Conservation (phyloP, 2,113 vertebrate species). For the Nanger granti region DNA sequence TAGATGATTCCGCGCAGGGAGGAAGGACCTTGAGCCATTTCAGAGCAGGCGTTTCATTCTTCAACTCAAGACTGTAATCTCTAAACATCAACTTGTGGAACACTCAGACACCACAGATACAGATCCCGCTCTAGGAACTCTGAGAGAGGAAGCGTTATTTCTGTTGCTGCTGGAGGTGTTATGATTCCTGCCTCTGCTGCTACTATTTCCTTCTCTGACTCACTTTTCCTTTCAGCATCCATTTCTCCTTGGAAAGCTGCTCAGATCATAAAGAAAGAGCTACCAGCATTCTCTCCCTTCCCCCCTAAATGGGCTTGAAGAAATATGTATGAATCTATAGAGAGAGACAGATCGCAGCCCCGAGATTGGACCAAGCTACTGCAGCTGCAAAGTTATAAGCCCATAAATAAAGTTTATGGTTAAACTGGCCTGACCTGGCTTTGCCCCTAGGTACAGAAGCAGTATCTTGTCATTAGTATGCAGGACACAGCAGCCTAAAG, state of each 20-base stretch:
- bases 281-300: fast-evolving
- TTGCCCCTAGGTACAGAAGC: slow-evolving; percentile 76
- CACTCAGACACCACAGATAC: neutral
- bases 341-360: slow-evolving; percentile 13
- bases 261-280: neutral
- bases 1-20: neutral
- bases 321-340: slow-evolving; percentile 28
- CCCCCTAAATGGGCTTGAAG: neutral
- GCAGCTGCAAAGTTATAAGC: slow-evolving; percentile 70
- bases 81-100: neutral
- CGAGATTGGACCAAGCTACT: neutral
- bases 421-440: slow-evolving; percentile 76
- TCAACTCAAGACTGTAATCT: neutral
- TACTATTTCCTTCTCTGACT: neutral
- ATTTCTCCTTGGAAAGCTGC: neutral
- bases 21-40: neutral
- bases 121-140: neutral
- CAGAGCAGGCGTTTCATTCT: neutral
- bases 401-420: slow-evolving; percentile 75
- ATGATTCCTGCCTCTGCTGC: neutral
- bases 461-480: slow-evolving; percentile 79
- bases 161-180: too few relatives aligned
- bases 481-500: slow-evolving; percentile 76
- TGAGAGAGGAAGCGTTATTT: neutral
- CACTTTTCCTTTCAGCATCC: neutral